Base-by-base conservation (phyloP, 92 coral and sea anemone species). In the Phenganax subtilis region DNA sequence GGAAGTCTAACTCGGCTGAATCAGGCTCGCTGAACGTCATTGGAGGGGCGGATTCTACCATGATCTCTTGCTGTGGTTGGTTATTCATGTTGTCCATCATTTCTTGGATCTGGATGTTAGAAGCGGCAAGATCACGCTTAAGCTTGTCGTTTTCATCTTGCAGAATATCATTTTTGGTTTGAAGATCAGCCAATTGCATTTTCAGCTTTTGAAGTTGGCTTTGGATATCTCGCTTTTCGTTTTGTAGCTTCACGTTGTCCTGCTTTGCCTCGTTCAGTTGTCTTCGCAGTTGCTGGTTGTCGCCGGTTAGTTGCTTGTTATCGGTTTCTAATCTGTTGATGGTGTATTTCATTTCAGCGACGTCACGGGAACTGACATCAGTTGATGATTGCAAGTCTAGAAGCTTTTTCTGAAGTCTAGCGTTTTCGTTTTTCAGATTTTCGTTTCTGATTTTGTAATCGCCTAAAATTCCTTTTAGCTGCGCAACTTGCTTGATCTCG, bases 91-190 rank as follows among this genome's bases (percentile, higher is more conserved):
- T 96, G 90, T 92, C 90, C 61, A 83, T 87, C 64, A 92, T 90
- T 17, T 87, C 96, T 4, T 75, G 94, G 2, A 96, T 88, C 66
- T 96, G 90, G 61, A 80, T 85, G 54, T 90, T 92, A 9, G 89
- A 59, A 47, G 86, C 91, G 57, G 87, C 82, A 9, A 96, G 68
- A n/a, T 90, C 92, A 3, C 89, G 88, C 47, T 80, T 90, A n/a
- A 96, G 83, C 55, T 90, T 85, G 16, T 96, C 96, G 73, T 88
- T 92, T 78, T 96, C 99, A 75, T 96, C 96, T 81, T 85, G 83
- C 8, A 96, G 86, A 9, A 96, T 80, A 12, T 82, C 82, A 57
- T 80, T 66, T 28, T 90, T 90, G 9, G 96, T 79, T 72, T 92
- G 91, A 57, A 96, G 88, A 80, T 96, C 97, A 3, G 91, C 73